phyloP scores from a whole-genome alignment of 2,888 invertebrate species.

The Folsomia manolachei region DNA sequence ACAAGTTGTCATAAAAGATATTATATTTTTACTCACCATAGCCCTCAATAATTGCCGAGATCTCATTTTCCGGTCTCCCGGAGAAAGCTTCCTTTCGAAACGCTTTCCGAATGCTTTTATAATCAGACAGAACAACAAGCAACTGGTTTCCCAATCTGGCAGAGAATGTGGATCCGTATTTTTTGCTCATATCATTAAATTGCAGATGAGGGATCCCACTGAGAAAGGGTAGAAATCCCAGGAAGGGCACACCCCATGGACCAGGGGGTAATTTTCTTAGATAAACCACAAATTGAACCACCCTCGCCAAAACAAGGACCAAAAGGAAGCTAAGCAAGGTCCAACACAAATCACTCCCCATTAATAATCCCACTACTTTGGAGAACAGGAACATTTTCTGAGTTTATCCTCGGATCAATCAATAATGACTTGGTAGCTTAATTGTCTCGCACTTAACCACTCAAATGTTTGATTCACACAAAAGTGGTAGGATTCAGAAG shows the following conservation, averaged over 20 bases:
- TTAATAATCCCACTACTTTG: background rate
- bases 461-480: too few species aligned
- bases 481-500: too few species aligned
- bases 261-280: constrained; percentile 69
- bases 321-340: constrained; percentile 33
- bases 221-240: constrained; percentile 79
- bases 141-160: constrained; percentile 76
- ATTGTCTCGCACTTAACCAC: background rate
- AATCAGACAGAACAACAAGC: constrained; percentile 81
- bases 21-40: constrained; percentile 69
- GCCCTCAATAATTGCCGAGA: constrained; percentile 80
- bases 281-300: constrained; percentile 32
- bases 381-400: constrained; percentile 20
- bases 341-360: constrained; percentile 32
- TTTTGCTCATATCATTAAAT: constrained; percentile 71
- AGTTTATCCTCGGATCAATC: too few species aligned
- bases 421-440: too few species aligned
- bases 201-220: constrained; percentile 72
- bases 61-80: constrained; percentile 79
- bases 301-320: constrained; percentile 33
- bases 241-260: constrained; percentile 79
- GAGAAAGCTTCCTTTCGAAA: constrained; percentile 84
- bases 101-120: constrained; percentile 78
- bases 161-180: constrained; percentile 78
- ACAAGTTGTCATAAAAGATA: background rate